A percentile compares a stretch with the other conserved stretches of the same genome.
Conservation (phyloP, 2,888 invertebrate genomes). For the Troides helena region DNA sequence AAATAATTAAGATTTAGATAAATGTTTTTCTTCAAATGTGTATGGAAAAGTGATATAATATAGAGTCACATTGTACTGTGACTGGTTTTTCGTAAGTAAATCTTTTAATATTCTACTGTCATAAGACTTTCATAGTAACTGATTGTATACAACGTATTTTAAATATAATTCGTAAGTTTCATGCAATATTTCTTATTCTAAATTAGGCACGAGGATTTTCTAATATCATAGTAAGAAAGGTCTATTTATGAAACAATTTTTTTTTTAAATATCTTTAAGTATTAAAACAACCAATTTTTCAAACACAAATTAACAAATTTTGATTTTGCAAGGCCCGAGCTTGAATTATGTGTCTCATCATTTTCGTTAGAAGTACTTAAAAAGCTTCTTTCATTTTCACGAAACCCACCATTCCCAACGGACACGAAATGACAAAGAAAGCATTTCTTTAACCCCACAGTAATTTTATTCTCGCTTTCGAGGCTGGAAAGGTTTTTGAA, state of each 20-base stretch:
- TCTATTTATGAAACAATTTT: background rate
- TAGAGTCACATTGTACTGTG: conserved; percentile 38
- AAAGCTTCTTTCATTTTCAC: conserved; percentile 18
- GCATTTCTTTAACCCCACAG: background rate
- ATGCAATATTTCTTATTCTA: conserved; percentile 2
- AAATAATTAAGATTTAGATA: conserved; percentile 42
- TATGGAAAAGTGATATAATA: conserved; percentile 40
- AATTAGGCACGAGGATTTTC: conserved; percentile 11
- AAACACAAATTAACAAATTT: background rate
- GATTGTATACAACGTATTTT: conserved; percentile 20
- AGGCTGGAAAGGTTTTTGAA: background rate
- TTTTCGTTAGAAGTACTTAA: background rate
- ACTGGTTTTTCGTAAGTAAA: conserved; percentile 39
- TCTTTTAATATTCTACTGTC: conserved; percentile 30
- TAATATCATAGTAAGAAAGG: background rate
- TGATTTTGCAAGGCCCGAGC: background rate
- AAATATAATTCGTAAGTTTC: conserved; percentile 14
- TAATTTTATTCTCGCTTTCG: conserved; percentile 5
- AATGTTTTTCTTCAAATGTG: conserved; percentile 41
- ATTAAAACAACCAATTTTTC: no score
- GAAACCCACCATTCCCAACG: background rate
- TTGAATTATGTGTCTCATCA: conserved; percentile 6
- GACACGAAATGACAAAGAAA: background rate
- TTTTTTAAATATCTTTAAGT: no score
- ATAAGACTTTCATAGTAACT: conserved; percentile 24